Evolutionary conservation across 2,797 vertebrate species (phyloP), one percentile per base, ranked within the genome.

Genomic region (Crax fasciolata): DNA sequence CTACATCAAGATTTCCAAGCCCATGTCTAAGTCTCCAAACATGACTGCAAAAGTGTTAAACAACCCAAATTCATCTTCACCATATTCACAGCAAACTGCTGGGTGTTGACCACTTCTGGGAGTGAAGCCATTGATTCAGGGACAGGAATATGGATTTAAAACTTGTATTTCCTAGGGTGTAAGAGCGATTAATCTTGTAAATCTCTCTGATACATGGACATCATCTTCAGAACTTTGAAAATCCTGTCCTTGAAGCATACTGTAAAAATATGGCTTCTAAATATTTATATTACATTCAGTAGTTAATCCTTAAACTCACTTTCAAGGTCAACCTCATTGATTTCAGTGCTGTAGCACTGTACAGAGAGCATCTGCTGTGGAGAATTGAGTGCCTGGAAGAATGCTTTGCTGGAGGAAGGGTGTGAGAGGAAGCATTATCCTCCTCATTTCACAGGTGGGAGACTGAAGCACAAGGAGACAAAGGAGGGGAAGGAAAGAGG

Each of bases 401-500:
- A 20, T 18, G 10, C 43, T 65, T 13, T 58, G 65, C 27, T 59
- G 62, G 13, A 71, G 38, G 46, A 94, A 95, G 57, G 70, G 43
- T 5, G n/a, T 7, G 13, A 52, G 51, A 79, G 27, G 63, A 92
- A 76, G 70, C 62, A 68, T 86, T 11, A 66, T 27, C 75, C 90
- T 63, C 43, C 39, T 78, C 44, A 73, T 87, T 94, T 49, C n/a
- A 67, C 83, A 93, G 80, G 74, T 88, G 84, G 89, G 55, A 91
- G 38, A 44, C 18, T 66, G 27, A 92, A 87, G 70, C 70, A 72
- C 9, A 66, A 77, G 68, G 72, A 87, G 79, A 57, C 39, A 84
- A 84, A 93, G 94, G 88, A 91, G 70, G 51, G 66, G 90, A 76
- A 91, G 90, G 83, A 78, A 78, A 54, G 57, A 74, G 75, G 48